phyloP scores from a whole-genome alignment of 2,888 invertebrate species.

The Acleris cristana region DNA sequence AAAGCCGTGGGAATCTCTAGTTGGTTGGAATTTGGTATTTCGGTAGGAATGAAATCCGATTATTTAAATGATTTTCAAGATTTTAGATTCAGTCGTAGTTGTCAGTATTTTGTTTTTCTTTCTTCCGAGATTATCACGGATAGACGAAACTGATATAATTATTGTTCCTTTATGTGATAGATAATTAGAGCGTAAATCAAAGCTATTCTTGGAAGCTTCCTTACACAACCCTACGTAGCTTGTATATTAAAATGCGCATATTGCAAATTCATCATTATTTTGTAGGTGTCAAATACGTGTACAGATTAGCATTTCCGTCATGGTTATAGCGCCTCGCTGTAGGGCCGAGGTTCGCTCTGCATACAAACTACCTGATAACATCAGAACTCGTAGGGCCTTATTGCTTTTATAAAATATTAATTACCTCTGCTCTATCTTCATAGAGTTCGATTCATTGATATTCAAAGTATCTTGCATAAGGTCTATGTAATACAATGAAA shows the following conservation, averaged over 20 bases:
- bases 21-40: too few relatives aligned
- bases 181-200: neutral
- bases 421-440: constrained; percentile 39
- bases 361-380: constrained; percentile 72
- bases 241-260: constrained; percentile 16
- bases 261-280: constrained; percentile 37
- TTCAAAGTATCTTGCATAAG: neutral
- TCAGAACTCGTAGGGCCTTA: constrained; percentile 56
- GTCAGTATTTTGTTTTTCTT: too few relatives aligned
- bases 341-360: constrained; percentile 65
- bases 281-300: constrained; percentile 59
- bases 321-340: constrained; percentile 63
- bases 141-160: too few relatives aligned
- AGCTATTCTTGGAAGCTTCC: neutral
- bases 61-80: too few relatives aligned
- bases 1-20: too few relatives aligned
- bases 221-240: neutral
- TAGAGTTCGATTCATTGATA: constrained; percentile 13
- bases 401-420: constrained; percentile 56
- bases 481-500: neutral
- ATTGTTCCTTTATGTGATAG: too few relatives aligned
- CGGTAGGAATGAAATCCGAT: too few relatives aligned
- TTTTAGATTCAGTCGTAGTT: too few relatives aligned
- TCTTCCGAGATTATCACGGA: too few relatives aligned
- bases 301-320: constrained; percentile 73